phyloP scores from a whole-genome alignment of 2,113 vertebrate species.

The Cephalopterus ornatus region DNA sequence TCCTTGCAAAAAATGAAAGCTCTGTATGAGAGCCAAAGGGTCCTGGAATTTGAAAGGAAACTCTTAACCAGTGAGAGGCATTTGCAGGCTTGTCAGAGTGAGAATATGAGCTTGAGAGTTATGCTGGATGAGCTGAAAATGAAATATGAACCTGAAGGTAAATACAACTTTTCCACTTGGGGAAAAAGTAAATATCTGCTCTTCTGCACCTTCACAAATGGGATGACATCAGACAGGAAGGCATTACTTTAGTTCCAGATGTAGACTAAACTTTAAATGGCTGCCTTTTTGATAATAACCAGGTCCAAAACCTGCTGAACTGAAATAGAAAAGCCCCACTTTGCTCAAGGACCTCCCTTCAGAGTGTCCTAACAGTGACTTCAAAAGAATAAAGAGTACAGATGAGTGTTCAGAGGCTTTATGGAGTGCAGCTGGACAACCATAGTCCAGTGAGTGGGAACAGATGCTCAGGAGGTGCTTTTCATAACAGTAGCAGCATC shows the following conservation, averaged over 20 bases:
- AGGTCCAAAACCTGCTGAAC: not conserved
- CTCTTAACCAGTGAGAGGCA: conserved; percentile 84
- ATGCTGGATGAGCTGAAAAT: conserved; percentile 86
- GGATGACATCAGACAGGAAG: not conserved
- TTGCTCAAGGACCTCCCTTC: not conserved
- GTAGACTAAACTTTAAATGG: not conserved
- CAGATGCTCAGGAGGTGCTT: not conserved
- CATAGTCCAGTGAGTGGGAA: not conserved
- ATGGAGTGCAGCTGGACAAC: not conserved
- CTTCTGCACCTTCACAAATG: not conserved
- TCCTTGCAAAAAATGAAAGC: conserved; percentile 93
- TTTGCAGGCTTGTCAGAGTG: conserved; percentile 85
- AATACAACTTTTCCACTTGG: not conserved
- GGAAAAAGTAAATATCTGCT: not conserved
- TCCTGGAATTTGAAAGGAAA: conserved; percentile 91
- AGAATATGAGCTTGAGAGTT: conserved; percentile 87
- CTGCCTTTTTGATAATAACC: not conserved
- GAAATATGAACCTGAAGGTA: conserved; percentile 92
- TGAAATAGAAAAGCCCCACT: not conserved
- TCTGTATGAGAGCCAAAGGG: conserved; percentile 91
- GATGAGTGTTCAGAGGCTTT: not conserved
- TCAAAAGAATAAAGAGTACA: not conserved
- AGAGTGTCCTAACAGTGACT: not conserved
- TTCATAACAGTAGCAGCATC: not conserved
- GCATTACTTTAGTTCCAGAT: not conserved